These are phyloP conservation scores for Aleiodes leptofemur DNA, from an alignment of 2,888 invertebrate species.

Conservation along the genomic window DNA sequence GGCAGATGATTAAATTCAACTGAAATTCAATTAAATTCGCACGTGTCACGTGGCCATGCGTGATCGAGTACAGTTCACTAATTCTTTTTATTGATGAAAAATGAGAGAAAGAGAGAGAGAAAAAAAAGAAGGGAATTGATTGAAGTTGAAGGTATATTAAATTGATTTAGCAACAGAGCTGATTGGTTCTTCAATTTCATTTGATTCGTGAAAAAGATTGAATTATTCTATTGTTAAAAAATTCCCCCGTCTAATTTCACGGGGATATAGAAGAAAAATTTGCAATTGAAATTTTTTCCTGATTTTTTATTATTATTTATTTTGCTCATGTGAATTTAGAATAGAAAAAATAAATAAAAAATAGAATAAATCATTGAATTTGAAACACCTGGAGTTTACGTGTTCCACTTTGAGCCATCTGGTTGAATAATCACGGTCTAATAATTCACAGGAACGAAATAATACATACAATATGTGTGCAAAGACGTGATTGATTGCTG, in stretches of 20 bases:
- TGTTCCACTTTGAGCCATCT: constrained; percentile 54
- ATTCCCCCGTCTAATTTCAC: background rate
- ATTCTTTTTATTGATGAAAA: constrained; percentile 35
- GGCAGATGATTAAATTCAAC: constrained; percentile 26
- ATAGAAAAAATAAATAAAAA: background rate
- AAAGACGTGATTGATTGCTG: constrained; percentile 45
- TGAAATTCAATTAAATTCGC: constrained; percentile 40
- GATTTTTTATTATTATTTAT: background rate
- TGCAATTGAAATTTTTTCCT: constrained; percentile 9
- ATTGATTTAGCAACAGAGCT: background rate
- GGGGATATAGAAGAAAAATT: background rate
- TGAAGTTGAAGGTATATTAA: constrained; percentile 11
- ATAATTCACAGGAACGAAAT: constrained; percentile 46
- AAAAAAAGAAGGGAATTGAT: constrained; percentile 2
- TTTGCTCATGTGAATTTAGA: too few species aligned
- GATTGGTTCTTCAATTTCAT: background rate
- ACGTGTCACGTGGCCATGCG: constrained; percentile 51
- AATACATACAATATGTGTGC: constrained; percentile 38
- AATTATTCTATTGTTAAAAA: constrained; percentile 4
- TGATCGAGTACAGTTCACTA: constrained; percentile 52
- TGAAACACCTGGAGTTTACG: constrained; percentile 35
- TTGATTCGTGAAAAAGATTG: background rate
- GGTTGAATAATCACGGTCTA: constrained; percentile 55
- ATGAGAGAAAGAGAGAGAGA: too few species aligned
- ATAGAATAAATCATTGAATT: background rate